Base-by-base conservation (phyloP, 2,888 invertebrate species). In the Alentia gelatinosa region DNA sequence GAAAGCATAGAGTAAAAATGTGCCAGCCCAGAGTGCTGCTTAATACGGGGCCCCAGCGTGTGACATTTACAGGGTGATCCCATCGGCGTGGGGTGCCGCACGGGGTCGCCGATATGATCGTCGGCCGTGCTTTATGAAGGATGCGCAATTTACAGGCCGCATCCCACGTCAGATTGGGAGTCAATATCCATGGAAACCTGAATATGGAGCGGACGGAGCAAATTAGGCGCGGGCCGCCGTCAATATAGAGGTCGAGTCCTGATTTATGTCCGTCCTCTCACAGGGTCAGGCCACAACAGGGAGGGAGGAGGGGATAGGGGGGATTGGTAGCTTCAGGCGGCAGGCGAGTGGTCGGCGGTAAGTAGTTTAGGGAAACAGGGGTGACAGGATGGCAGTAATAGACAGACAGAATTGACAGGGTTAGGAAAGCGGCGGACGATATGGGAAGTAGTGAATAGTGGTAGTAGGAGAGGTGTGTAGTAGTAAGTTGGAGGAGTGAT, bases 161-260 rank as follows among this genome's bases (percentile, higher is more conserved):
- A 23, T 79, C 79, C 79, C 26, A 12, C 39, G 79, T 19, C 4
- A 15, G 79, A 35, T 35, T 33, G 79, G 37, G n/a, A 39, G 79
- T 79, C 79, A 39, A 79, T 79, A 79, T 35, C 79, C 79, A 37
- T 39, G 79, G 79, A 19, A 79, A 79, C 79, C 79, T 79, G 79
- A 79, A 79, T 79, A 79, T 79, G 79, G 79, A 39, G 79, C 39
- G 39, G 79, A 19, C 39, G n/a, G 37, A 39, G 39, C 39, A 79
- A 35, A 35, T 79, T 79, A 79, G 79, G 39, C 79, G 23, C 26
- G 3, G 35, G 39, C 79, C 4, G 37, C 37, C 15, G 39, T 35
- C 79, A 79, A 79, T 79, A 79, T 79, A 79, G 79, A 39, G 19
- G 79, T 39, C 15, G 79, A 35, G 23, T 26, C 23, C 26, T 79